A percentile compares a stretch with the other conserved stretches of the same genome.
These are phyloP conservation scores for Trematomus bernacchii DNA, from an alignment of 2,797 vertebrate species.

Conservation along the genomic window DNA sequence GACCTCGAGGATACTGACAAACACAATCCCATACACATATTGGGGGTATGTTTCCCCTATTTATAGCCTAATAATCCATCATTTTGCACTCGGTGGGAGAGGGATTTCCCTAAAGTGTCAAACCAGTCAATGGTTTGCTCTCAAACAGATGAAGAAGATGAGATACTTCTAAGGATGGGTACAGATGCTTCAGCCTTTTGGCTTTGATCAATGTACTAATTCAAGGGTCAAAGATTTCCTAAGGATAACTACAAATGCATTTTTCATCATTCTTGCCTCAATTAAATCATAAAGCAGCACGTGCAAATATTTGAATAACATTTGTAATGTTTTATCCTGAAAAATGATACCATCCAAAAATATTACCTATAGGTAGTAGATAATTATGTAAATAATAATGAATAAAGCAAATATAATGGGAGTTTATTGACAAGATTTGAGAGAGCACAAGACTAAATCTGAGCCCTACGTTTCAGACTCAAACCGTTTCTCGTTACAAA, in stretches of 20 bases:
- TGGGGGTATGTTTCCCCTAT: conserved; percentile 25
- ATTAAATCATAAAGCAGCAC: background rate
- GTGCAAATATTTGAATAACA: conserved; percentile 12
- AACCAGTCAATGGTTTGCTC: background rate
- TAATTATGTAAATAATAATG: background rate
- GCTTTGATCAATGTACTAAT: conserved; percentile 27
- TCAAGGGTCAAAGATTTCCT: background rate
- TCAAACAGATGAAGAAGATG: conserved; percentile 29
- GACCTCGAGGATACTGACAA: conserved; percentile 42
- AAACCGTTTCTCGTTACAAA: too few species aligned
- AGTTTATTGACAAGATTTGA: too few species aligned
- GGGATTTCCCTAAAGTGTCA: background rate
- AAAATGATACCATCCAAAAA: background rate
- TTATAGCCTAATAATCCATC: background rate
- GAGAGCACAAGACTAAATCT: too few species aligned
- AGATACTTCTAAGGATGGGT: conserved; percentile 26
- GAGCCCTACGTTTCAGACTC: too few species aligned
- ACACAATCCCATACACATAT: conserved; percentile 12
- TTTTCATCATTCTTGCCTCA: background rate
- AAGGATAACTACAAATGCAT: background rate
- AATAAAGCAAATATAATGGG: background rate
- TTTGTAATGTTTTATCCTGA: background rate
- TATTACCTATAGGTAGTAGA: background rate
- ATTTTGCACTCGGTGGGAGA: background rate
- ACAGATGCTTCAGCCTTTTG: conserved; percentile 36